Evolutionary conservation across 2,797 vertebrate species (phyloP).

Genomic region (Gallinago solitaria): DNA sequence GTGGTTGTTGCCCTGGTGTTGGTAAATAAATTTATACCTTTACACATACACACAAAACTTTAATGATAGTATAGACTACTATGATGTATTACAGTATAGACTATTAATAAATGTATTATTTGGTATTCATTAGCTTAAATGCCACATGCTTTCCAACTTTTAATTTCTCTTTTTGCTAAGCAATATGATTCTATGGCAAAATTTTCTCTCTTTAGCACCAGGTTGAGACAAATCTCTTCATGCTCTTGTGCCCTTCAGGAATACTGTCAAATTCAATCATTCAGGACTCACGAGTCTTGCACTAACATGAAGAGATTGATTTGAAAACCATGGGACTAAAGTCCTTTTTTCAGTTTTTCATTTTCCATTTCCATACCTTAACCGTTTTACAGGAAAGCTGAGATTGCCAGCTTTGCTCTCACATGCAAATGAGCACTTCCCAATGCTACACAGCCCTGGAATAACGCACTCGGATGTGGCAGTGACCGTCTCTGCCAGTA

Average conservation of each 20-base stretch:
- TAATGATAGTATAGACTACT: background rate
- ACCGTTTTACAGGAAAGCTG: constrained; percentile 17
- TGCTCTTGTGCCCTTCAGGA: constrained; percentile 45
- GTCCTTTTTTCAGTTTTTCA: constrained; percentile 23
- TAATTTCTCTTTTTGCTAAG: constrained; percentile 1
- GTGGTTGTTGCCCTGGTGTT: background rate
- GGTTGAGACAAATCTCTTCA: constrained; percentile 47
- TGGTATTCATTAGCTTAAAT: background rate
- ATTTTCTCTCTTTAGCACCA: constrained; percentile 36
- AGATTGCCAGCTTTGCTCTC: constrained; percentile 51
- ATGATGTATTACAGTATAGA: too few species aligned
- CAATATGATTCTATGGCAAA: background rate
- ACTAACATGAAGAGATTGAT: constrained; percentile 57
- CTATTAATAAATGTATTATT: background rate
- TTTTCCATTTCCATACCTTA: constrained; percentile 42
- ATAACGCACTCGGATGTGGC: background rate
- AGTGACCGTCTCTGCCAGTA: background rate
- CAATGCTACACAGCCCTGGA: background rate
- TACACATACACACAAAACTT: background rate
- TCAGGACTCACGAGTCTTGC: constrained; percentile 36
- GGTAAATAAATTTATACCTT: background rate
- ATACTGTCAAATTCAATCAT: constrained; percentile 63
- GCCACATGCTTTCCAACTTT: background rate
- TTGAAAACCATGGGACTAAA: constrained; percentile 27
- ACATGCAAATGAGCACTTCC: constrained; percentile 10